A percentile compares a stretch with the other conserved stretches of the same genome.
Conservation (phyloP, 1,140 invertebrate genomes). For the Drosophila subpulchrella region DNA sequence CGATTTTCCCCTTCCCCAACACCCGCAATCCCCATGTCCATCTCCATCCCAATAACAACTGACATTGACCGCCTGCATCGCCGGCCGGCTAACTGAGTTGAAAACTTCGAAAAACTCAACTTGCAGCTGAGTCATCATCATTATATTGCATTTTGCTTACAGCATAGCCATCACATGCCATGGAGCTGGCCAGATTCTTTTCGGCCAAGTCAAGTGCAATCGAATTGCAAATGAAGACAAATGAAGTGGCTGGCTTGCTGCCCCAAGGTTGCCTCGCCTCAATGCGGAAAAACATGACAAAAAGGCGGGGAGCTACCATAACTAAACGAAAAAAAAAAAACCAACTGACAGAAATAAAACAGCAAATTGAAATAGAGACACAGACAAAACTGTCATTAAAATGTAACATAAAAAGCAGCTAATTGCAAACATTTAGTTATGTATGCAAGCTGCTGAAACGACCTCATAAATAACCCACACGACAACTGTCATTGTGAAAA, state of each 20-base stretch:
- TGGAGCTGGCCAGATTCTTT: slow-evolving; percentile 42
- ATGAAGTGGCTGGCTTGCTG: slow-evolving; percentile 50
- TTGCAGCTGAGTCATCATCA: slow-evolving; percentile 63
- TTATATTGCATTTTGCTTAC: neutral
- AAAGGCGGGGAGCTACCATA: slow-evolving; percentile 21
- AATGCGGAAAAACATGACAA: slow-evolving; percentile 74
- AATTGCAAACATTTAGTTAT: slow-evolving; percentile 56
- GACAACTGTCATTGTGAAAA: slow-evolving; percentile 31
- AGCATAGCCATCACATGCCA: slow-evolving; percentile 6
- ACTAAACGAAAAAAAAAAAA: slow-evolving; percentile 5
- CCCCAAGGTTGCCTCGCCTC: slow-evolving; percentile 63
- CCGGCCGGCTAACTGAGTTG: slow-evolving; percentile 58
- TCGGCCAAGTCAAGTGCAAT: slow-evolving; percentile 57
- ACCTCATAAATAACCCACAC: slow-evolving; percentile 48
- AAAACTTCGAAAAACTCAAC: neutral
- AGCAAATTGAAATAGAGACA: slow-evolving; percentile 11
- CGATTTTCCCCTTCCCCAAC: neutral
- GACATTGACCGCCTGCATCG: slow-evolving; percentile 74
- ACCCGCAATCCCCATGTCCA: neutral
- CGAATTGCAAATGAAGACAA: slow-evolving; percentile 77
- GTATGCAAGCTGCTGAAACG: slow-evolving; percentile 34
- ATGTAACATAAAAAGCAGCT: slow-evolving; percentile 73
- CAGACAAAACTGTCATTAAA: slow-evolving; percentile 67
- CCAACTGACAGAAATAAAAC: slow-evolving; percentile 5
- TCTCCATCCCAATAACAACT: slow-evolving; percentile 20